Evolutionary conservation across 37 sponge, comb jelly and placozoan species (phyloP).

Genomic region (Tethya wilhelma): DNA sequence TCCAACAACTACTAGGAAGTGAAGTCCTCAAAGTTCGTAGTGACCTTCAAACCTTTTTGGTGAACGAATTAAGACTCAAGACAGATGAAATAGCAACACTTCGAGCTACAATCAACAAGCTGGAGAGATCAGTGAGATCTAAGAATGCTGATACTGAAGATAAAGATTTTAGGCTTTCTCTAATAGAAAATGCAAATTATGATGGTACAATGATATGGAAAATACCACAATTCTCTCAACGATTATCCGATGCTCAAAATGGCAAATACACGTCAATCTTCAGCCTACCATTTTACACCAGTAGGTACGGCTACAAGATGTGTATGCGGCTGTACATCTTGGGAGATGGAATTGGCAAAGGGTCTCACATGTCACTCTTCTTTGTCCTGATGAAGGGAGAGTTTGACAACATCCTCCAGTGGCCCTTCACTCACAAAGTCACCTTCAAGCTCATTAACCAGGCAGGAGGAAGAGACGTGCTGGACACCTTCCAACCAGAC

Average conservation of each 20-base stretch:
- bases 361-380: slow-evolving; percentile 76
- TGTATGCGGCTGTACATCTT: slow-evolving; percentile 80
- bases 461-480: slow-evolving; percentile 43
- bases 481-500: slow-evolving; percentile 84
- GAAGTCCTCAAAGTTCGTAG: too few relatives aligned
- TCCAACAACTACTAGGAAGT: too few relatives aligned
- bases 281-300: slow-evolving; percentile 77
- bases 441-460: slow-evolving; percentile 82
- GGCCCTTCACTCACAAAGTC: slow-evolving; percentile 81
- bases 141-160: slow-evolving; percentile 70
- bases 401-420: slow-evolving; percentile 81
- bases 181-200: slow-evolving; percentile 72
- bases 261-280: slow-evolving; percentile 83
- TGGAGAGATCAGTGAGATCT: slow-evolving; percentile 43
- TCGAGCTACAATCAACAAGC: slow-evolving; percentile 4
- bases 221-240: slow-evolving; percentile 70
- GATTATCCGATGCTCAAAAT: slow-evolving; percentile 66
- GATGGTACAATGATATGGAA: slow-evolving; percentile 82
- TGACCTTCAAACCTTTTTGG: too few relatives aligned
- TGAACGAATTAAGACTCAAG: slow-evolving; percentile 6
- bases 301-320: slow-evolving; percentile 87
- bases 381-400: slow-evolving; percentile 83
- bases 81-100: slow-evolving; percentile 35
- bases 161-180: slow-evolving; percentile 69
- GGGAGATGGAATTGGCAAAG: slow-evolving; percentile 84